phyloP scores from a whole-genome alignment of 2,797 vertebrate species.

The Karalla daura region DNA sequence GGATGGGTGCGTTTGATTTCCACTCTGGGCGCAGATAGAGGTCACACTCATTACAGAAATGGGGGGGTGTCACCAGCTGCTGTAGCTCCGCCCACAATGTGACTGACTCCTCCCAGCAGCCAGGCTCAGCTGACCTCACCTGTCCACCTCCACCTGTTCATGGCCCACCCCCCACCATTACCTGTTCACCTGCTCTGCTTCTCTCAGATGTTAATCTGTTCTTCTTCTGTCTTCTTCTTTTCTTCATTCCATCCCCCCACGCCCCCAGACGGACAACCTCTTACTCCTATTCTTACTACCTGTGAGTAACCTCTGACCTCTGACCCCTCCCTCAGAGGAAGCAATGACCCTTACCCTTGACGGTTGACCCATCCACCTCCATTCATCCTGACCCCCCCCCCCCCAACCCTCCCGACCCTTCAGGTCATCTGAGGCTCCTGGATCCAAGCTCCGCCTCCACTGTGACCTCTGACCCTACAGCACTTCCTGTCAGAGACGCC shows the following conservation, averaged over 20 bases:
- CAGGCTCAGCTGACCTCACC: conserved; percentile 31
- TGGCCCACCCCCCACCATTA: too few relatives aligned
- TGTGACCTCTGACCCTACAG: too few relatives aligned
- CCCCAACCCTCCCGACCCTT: too few relatives aligned
- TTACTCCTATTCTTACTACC: conserved; percentile 97
- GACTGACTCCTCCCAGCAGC: conserved; percentile 30
- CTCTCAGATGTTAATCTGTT: conserved; percentile 91
- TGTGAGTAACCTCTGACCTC: conserved; percentile 87
- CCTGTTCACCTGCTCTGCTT: conserved; percentile 86
- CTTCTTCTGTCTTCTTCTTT: conserved; percentile 89
- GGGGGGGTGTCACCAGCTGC: neutral
- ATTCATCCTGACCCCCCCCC: too few relatives aligned
- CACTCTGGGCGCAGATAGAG: conserved; percentile 49
- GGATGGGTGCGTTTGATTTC: conserved; percentile 63
- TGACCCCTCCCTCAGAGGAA: too few relatives aligned
- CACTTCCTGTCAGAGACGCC: too few relatives aligned
- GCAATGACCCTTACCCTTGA: too few relatives aligned
- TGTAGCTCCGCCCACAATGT: conserved; percentile 24
- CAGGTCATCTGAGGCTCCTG: too few relatives aligned
- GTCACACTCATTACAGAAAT: conserved; percentile 56
- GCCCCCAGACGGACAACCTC: conserved; percentile 92
- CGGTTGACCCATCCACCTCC: too few relatives aligned
- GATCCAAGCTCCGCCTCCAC: too few relatives aligned
- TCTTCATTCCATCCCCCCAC: conserved; percentile 82
- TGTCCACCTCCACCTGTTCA: conserved; percentile 81